Evolutionary conservation across 2,113 vertebrate species (phyloP), one percentile per base, ranked within the genome.

Genomic region (Bujurquina vittata): DNA sequence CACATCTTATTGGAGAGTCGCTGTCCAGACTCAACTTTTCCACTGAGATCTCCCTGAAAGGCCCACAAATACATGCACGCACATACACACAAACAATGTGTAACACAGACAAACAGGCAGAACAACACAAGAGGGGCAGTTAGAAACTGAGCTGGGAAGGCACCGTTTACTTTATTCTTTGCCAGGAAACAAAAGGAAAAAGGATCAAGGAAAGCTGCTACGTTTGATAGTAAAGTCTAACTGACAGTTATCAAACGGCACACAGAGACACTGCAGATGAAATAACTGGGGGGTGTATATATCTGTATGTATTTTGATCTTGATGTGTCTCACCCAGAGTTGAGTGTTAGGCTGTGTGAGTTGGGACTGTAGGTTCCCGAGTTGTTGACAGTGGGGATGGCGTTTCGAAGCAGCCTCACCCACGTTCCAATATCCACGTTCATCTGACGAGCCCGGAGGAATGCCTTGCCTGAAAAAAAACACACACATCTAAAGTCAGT

Each of bases 391-490:
- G 94, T 96, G n/a, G 97, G 97, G 59, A 98, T 96, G 77, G 96
- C 95, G 20, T 97, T 96, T 63, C 97, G 93, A 10, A 97, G 94
- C 78, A 97, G 93, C 63, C 97, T 93, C 87, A 97, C 96, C 97
- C 97, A 98, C 0, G 97, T 97, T 40, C 96, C 96, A 0, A 97
- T 97, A 10, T 98, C 97, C 2, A 97, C 96, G 23, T 97, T 97
- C 97, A 98, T 97, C 93, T 98, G 97, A 43, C 97, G 93, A 33
- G 97, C 97, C 0, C 96, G 96, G 20, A 97, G 95, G 74, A 98
- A 97, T 0, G 96, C 95, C 85, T 97, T 97, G 55, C 97, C 97
- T 98, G 6, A 33, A 7, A 33, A 33, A 33, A 33, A 81, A 33
- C 6, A 61, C 26, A 26, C 56, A 80, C 7, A 22, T 15, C 4